phyloP scores from a whole-genome alignment of 2,797 vertebrate species.

The Gallinago stenura region DNA sequence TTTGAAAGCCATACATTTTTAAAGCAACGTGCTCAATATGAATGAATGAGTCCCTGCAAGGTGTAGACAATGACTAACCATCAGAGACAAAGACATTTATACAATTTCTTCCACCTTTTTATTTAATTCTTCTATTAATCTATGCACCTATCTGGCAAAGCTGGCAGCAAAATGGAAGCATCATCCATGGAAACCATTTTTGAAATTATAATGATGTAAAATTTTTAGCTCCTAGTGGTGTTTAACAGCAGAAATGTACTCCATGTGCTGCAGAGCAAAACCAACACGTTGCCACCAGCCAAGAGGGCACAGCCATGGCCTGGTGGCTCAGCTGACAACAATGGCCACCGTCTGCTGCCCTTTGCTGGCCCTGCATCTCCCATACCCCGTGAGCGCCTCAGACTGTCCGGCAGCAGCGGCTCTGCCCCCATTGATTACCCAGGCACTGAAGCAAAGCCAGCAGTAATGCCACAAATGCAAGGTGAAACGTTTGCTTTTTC shows the following conservation, averaged over 20 bases:
- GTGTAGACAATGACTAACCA: not conserved
- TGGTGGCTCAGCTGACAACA: not conserved
- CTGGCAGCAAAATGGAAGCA: not conserved
- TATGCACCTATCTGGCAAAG: not conserved
- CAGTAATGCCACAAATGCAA: not conserved
- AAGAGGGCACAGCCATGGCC: not conserved
- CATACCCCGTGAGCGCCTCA: accelerated
- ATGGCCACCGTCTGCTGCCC: accelerated
- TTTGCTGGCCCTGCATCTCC: not conserved
- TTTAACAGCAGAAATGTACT: not conserved
- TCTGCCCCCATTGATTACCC: not conserved
- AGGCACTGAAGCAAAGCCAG: not conserved
- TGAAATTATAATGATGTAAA: not conserved
- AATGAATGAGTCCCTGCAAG: not conserved
- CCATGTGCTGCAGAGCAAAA: not conserved
- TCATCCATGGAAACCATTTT: not conserved
- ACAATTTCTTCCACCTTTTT: not conserved
- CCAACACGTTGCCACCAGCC: not conserved
- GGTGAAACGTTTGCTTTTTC: not conserved
- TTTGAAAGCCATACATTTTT: not conserved
- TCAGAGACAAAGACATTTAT: not conserved
- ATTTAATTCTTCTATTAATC: not conserved
- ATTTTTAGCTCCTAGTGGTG: not conserved
- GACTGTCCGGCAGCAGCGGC: accelerated
- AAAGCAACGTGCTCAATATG: not conserved